Conservation (phyloP, 2,888 invertebrate genomes). For the Athalia rosae region DNA sequence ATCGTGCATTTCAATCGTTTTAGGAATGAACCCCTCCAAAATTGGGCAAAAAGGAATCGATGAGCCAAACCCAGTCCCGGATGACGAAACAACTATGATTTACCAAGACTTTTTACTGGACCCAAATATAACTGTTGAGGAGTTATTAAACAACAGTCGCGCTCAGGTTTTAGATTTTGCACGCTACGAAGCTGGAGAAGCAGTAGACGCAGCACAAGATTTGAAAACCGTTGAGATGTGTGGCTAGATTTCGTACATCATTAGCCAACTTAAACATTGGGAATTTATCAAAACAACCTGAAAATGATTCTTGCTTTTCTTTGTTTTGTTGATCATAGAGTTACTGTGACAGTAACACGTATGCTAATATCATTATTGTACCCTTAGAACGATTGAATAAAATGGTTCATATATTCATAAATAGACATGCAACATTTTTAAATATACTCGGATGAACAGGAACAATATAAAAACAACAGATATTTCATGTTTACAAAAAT, state of each 20-base stretch:
- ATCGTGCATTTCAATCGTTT: not conserved
- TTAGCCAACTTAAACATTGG: not conserved
- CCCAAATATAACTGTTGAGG: slow-evolving; percentile 83
- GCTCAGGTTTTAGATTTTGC: slow-evolving; percentile 86
- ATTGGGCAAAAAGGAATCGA: slow-evolving; percentile 81
- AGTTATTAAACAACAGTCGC: slow-evolving; percentile 81
- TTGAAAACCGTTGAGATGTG: slow-evolving; percentile 80
- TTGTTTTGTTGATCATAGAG: not conserved
- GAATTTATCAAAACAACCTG: not conserved
- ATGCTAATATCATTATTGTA: too few relatives aligned
- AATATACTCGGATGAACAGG: too few relatives aligned
- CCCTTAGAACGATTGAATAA: too few relatives aligned
- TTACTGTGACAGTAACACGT: too few relatives aligned
- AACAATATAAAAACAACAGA: too few relatives aligned
- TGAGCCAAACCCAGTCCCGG: slow-evolving; percentile 78
- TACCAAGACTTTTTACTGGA: slow-evolving; percentile 92
- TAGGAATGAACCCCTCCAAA: slow-evolving; percentile 85
- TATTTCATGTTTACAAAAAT: too few relatives aligned
- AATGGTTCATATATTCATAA: too few relatives aligned
- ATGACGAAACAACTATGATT: slow-evolving; percentile 88
- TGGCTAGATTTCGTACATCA: slow-evolving; percentile 73
- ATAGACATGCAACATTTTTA: too few relatives aligned
- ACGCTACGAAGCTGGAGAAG: slow-evolving; percentile 92
- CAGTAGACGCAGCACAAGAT: slow-evolving; percentile 67
- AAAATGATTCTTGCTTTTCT: not conserved